Percentiles rank a stretch among this genome's conserved stretches.
Conservation (phyloP, 1,140 invertebrate genomes). For the Cotesia vestalis region DNA sequence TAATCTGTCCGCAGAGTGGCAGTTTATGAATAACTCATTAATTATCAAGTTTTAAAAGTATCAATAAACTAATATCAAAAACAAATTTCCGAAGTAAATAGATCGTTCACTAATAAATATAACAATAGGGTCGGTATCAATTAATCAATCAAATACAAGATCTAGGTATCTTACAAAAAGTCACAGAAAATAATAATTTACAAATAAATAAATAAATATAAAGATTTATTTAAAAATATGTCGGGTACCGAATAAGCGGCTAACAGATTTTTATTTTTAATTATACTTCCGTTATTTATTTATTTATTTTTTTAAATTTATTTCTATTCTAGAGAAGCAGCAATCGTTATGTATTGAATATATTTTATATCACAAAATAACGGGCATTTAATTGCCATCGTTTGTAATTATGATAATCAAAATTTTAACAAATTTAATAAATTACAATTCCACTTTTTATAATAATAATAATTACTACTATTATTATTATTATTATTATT, state of each 20-base stretch:
- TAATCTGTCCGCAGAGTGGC: constrained; percentile 35
- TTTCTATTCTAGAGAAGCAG: constrained; percentile 14
- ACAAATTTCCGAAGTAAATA: not conserved
- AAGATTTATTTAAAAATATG: constrained; percentile 43
- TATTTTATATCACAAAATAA: constrained; percentile 26
- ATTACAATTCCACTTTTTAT: not conserved
- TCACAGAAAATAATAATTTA: constrained; percentile 45
- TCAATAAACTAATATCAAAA: constrained; percentile 4
- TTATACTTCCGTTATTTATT: constrained; percentile 16
- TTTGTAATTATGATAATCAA: constrained; percentile 11
- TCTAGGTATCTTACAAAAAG: constrained; percentile 55
- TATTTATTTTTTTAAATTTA: not conserved
- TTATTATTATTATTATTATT: constrained; percentile 12
- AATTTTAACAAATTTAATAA: not conserved
- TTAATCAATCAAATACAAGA: constrained; percentile 41
- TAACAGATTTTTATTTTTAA: not conserved
- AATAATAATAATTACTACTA: too few relatives aligned
- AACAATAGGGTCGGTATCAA: too few relatives aligned
- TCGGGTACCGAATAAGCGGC: constrained; percentile 45
- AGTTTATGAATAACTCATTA: constrained; percentile 33
- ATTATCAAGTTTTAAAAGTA: not conserved
- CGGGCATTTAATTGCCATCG: constrained; percentile 8
- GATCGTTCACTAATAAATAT: too few relatives aligned
- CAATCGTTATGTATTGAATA: not conserved
- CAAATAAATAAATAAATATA: not conserved